Evolutionary conservation across 2,113 vertebrate genomes (phyloP), one percentile per base, ranked within the genome.

Genomic region (Miniopterus natalensis): DNA sequence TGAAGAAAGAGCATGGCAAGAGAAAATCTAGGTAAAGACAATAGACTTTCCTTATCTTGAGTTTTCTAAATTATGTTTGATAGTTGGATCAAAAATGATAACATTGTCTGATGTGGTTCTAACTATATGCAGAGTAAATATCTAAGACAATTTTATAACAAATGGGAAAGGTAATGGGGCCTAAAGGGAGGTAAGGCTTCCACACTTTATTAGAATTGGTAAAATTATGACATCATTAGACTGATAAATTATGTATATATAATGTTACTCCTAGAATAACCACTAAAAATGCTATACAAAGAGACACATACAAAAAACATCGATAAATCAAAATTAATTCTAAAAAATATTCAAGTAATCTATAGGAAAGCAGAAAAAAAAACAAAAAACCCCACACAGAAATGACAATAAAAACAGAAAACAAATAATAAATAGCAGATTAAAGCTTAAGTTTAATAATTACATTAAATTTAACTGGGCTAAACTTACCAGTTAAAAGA

Each of bases 401-500:
- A 10, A 18, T 11, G 27, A 2, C 31, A 14, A 81, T 45, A 81
- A 61, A 17, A 63, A 4, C 29, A 92, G n/a, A 36, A 63, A 77
- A 70, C 51, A 49, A 84, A 66, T 59, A 83, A 84, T 84, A 63
- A 68, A 70, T 45, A 68, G 21, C 21, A 92, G 20, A 29, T 45
- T 84, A 65, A 45, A 63, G 49, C 31, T 66, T 25, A 53, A 71
- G 36, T 5, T 80, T 12, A 51, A 86, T 66, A 71, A 89, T 84
- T 65, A 57, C 23, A 63, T 71, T 63, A 75, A 40, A 55, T 10
- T 73, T 84, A 83, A 80, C 23, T 49, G 36, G 31, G 65, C 29
- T 53, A 49, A 84, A 42, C 27, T 42, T 21, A 68, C 11, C 53
- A 83, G 63, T 93, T 93, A 78, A 93, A 93, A 65, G 27, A 74